Evolutionary conservation across 2,888 invertebrate species (phyloP).

Genomic region (Trichopria drosophilae): DNA sequence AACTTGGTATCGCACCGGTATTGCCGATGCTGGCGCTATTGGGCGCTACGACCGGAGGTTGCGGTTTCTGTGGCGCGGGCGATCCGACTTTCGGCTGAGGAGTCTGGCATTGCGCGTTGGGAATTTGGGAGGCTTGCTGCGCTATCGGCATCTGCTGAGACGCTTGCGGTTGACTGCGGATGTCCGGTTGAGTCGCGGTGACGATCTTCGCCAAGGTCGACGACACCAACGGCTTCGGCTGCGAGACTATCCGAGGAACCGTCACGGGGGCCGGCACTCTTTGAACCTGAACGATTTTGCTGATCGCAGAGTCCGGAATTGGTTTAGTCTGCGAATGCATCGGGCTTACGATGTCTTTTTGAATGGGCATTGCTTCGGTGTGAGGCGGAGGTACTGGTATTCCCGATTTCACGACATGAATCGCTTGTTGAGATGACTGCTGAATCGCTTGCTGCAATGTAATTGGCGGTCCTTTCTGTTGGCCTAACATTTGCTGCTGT

Average conservation of each 20-base stretch:
- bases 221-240: constrained; percentile 4
- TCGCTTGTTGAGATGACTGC: too few species aligned
- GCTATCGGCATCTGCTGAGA: constrained; percentile 10
- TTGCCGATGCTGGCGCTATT: constrained; percentile 27
- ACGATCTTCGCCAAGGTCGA: constrained; percentile 18
- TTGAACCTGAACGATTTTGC: too few species aligned
- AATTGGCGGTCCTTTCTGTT: neutral
- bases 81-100: constrained; percentile 3
- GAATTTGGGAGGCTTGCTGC: constrained; percentile 14
- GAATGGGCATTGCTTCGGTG: neutral
- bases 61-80: constrained; percentile 6
- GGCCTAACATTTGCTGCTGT: constrained; percentile 1
- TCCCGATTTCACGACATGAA: too few species aligned
- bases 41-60: constrained; percentile 35
- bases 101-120: constrained; percentile 20
- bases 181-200: constrained; percentile 35
- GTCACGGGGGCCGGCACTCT: constrained; percentile 13
- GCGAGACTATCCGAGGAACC: constrained; percentile 13
- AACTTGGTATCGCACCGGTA: constrained; percentile 44
- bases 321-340: too few species aligned
- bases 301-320: too few species aligned
- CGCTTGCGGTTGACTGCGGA: constrained; percentile 12
- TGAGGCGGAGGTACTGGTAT: constrained; percentile 1
- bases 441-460: too few species aligned
- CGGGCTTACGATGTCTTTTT: neutral